Percentiles rank a stretch among this genome's conserved stretches.
Evolutionary conservation across 1,140 invertebrate genomes (phyloP).

Genomic region (Pomacea maculata): DNA sequence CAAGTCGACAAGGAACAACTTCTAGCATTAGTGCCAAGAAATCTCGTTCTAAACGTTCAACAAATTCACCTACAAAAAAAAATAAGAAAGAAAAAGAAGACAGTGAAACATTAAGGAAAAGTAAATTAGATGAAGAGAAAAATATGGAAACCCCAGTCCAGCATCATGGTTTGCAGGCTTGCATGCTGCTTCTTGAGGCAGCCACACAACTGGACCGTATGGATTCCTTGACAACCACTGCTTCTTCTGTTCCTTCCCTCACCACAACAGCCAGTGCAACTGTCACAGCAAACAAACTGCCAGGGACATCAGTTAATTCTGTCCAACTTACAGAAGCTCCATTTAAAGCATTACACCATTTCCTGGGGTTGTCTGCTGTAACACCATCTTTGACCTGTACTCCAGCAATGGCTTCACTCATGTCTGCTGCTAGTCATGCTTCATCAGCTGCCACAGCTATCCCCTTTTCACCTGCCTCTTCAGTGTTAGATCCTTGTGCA

Average conservation of each 20-base stretch:
- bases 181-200: conserved; percentile 4
- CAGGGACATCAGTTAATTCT: neutral
- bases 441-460: neutral
- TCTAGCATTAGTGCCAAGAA: neutral
- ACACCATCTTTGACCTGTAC: neutral
- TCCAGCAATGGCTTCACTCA: neutral
- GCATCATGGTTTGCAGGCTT: neutral
- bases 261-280: neutral
- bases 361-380: too few species aligned
- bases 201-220: conserved; percentile 1
- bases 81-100: neutral
- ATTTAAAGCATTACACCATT: too few species aligned
- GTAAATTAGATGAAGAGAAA: neutral
- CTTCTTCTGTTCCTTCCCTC: neutral
- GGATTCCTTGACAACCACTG: neutral
- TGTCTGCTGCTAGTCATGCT: neutral
- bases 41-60: neutral
- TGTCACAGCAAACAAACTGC: neutral
- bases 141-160: neutral
- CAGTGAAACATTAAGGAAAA: neutral
- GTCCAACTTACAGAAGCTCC: too few species aligned
- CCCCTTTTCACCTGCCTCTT: neutral
- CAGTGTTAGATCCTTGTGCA: neutral
- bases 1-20: neutral
- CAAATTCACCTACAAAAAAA: neutral